phyloP scores from a whole-genome alignment of 92 coral and sea anemone species.

The Porites cylindrica region DNA sequence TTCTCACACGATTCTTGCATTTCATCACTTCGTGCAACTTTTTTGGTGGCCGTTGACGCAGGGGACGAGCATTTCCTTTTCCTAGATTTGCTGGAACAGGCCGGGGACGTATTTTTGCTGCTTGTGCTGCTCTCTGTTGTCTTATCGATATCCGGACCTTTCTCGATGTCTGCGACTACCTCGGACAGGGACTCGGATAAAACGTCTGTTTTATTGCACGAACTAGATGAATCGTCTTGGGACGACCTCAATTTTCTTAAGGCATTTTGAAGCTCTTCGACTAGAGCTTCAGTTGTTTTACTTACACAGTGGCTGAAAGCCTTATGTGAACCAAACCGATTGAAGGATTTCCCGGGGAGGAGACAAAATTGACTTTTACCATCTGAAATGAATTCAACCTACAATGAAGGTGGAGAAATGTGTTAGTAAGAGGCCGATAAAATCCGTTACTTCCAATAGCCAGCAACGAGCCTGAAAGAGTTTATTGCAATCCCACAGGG shows the following conservation, averaged over 20 bases:
- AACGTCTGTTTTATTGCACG: not conserved
- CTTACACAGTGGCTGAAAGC: constrained; percentile 1
- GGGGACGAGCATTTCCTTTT: constrained; percentile 2
- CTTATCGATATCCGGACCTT: not conserved
- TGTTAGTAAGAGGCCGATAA: not conserved
- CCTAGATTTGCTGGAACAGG: not conserved
- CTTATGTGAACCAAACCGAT: not conserved
- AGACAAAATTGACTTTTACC: constrained; percentile 11
- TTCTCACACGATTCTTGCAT: constrained; percentile 13
- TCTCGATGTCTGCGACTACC: not conserved
- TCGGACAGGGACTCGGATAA: not conserved
- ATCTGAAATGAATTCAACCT: constrained; percentile 9
- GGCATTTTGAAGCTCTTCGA: not conserved
- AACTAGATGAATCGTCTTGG: not conserved
- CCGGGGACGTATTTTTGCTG: not conserved
- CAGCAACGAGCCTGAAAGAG: too few species aligned
- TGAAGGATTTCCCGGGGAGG: not conserved
- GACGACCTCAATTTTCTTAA: constrained; percentile 8
- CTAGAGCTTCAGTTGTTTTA: constrained; percentile 1
- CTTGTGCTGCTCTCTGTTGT: not conserved
- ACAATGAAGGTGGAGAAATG: not conserved
- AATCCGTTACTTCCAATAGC: too few species aligned
- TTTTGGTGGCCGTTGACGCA: constrained; percentile 1
- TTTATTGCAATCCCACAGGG: too few species aligned
- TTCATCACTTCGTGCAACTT: constrained; percentile 5